Evolutionary conservation across 1,140 invertebrate species (phyloP).

Genomic region (Brevipalpus yothersi): DNA sequence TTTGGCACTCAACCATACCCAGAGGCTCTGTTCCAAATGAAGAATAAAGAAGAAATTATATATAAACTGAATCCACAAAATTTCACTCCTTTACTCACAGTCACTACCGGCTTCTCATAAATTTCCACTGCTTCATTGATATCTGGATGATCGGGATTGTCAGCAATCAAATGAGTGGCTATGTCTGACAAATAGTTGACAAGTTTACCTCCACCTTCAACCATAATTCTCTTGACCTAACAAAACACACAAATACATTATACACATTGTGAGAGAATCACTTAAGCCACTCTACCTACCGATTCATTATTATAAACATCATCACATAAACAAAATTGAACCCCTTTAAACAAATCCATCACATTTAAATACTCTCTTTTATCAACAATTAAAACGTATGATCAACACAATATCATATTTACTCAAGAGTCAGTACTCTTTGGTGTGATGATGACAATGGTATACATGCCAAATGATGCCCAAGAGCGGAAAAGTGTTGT

Average conservation of each 20-base stretch:
- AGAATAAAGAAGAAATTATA: conserved; percentile 2
- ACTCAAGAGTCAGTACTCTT: too few species aligned
- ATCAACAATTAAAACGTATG: too few species aligned
- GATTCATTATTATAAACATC: conserved; percentile 17
- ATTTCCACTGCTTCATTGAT: conserved; percentile 60
- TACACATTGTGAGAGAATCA: conserved; percentile 6
- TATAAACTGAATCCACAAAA: background rate
- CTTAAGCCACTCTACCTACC: conserved; percentile 15
- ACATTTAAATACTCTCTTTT: too few species aligned
- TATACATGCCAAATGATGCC: too few species aligned
- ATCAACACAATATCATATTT: too few species aligned
- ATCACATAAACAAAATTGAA: conserved; percentile 21
- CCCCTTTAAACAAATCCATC: conserved; percentile 20
- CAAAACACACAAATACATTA: conserved; percentile 1
- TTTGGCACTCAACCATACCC: conserved; percentile 46
- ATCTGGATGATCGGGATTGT: conserved; percentile 47
- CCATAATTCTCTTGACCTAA: conserved; percentile 45
- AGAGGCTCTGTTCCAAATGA: conserved; percentile 26
- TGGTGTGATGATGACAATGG: too few species aligned
- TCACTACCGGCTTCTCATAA: conserved; percentile 66
- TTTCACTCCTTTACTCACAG: conserved; percentile 23
- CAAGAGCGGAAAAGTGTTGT: too few species aligned
- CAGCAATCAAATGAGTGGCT: conserved; percentile 65
- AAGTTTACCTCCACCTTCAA: conserved; percentile 52
- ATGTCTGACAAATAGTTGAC: conserved; percentile 59